Percentiles rank a stretch among this genome's conserved stretches.
phyloP scores from a whole-genome alignment of 2,797 vertebrate species.

The Tokudaia muenninki region DNA sequence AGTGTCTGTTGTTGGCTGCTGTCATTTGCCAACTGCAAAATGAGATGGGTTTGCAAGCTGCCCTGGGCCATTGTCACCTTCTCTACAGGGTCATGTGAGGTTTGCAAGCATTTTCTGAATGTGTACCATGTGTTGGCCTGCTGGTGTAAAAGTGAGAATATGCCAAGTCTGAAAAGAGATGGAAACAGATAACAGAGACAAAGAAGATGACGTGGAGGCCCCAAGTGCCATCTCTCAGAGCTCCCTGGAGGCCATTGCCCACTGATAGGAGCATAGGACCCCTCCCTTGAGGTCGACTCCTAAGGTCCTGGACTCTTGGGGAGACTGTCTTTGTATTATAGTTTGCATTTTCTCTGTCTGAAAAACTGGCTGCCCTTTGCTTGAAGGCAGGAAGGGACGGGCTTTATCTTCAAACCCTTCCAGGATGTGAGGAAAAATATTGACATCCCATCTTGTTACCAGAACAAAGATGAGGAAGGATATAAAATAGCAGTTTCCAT shows the following conservation, averaged over 20 bases:
- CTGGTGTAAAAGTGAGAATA: background rate
- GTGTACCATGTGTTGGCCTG: background rate
- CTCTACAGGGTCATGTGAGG: background rate
- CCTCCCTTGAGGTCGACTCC: background rate
- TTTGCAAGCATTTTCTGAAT: background rate
- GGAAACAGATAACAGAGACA: background rate
- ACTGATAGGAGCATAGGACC: background rate
- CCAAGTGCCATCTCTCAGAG: background rate
- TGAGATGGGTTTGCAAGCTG: background rate
- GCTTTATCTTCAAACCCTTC: conserved; percentile 69
- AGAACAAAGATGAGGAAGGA: conserved; percentile 68
- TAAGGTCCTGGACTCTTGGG: background rate
- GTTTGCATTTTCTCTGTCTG: background rate
- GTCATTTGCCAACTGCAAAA: background rate
- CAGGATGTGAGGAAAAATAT: conserved; percentile 69
- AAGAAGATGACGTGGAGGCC: background rate
- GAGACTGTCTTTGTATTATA: background rate
- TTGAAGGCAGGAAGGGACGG: conserved; percentile 59
- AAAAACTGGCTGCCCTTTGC: conserved; percentile 51
- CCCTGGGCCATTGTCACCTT: background rate
- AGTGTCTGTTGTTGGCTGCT: background rate
- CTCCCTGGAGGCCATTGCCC: background rate
- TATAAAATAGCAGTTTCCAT: conserved; percentile 55
- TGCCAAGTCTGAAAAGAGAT: background rate
- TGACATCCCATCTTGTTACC: conserved; percentile 53